Evolutionary conservation across 1,140 invertebrate genomes (phyloP).

Genomic region (Philopotamus ludificatus): DNA sequence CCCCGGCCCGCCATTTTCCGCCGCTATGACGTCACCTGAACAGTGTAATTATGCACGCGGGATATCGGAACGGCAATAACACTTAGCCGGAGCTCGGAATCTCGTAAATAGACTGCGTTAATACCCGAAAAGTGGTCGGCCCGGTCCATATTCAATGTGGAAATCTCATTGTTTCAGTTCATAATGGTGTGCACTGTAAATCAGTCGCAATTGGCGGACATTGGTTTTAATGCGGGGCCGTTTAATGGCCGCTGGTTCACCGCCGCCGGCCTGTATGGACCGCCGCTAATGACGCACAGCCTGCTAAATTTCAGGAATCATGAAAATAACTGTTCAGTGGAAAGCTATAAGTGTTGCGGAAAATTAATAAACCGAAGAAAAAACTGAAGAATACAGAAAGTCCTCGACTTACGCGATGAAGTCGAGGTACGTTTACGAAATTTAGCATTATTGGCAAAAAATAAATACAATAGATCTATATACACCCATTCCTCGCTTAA

Average conservation of each 20-base stretch:
- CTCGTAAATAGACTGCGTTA: not conserved
- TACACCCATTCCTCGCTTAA: too few relatives aligned
- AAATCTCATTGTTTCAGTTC: not conserved
- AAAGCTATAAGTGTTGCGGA: too few relatives aligned
- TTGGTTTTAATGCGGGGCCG: slow-evolving; percentile 18
- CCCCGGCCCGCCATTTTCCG: too few relatives aligned
- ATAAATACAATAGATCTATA: too few relatives aligned
- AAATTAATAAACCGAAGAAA: too few relatives aligned
- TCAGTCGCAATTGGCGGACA: slow-evolving; percentile 12
- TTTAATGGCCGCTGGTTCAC: slow-evolving; percentile 8
- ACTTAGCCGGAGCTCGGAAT: not conserved
- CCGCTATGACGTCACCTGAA: too few relatives aligned
- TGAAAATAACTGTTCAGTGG: too few relatives aligned
- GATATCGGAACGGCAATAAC: not conserved
- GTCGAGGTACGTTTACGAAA: too few relatives aligned
- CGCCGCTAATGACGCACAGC: slow-evolving; percentile 17
- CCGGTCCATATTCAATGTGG: not conserved
- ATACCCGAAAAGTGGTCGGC: not conserved
- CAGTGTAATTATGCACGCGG: too few relatives aligned
- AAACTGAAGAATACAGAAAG: too few relatives aligned
- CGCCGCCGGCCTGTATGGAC: slow-evolving; percentile 1
- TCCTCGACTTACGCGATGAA: too few relatives aligned
- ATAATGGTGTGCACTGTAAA: slow-evolving; percentile 4
- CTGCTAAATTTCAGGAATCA: not conserved
- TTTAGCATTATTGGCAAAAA: too few relatives aligned